Conservation (phyloP, 2,888 invertebrate species). For the Euzetes globulus region DNA sequence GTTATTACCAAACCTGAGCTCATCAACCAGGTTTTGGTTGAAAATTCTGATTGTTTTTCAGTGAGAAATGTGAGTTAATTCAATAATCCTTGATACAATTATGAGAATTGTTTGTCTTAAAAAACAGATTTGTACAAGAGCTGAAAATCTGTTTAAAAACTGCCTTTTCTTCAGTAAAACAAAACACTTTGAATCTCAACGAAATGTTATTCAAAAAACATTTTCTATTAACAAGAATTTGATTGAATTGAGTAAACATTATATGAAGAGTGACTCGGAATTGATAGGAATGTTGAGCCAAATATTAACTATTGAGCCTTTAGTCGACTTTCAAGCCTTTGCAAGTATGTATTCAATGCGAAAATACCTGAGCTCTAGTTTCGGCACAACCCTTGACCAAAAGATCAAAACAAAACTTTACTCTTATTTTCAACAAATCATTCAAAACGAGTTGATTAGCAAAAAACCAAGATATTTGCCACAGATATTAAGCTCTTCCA, state of each 20-base stretch:
- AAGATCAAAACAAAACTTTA: background rate
- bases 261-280: background rate
- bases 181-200: background rate
- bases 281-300: background rate
- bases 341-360: background rate
- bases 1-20: background rate
- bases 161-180: background rate
- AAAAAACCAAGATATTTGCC: background rate
- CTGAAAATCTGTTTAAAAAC: background rate
- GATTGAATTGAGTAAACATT: slow-evolving; percentile 9
- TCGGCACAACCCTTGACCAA: background rate
- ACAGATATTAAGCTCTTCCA: background rate
- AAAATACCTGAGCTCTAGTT: background rate
- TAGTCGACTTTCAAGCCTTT: background rate
- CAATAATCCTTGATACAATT: background rate
- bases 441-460: background rate
- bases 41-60: background rate
- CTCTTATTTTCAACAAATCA: background rate
- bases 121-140: background rate
- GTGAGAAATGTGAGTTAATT: background rate
- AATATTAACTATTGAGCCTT: background rate
- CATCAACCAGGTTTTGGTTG: background rate
- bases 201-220: background rate
- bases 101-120: background rate
- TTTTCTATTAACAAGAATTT: background rate